Evolutionary conservation across 2,113 vertebrate genomes (phyloP), one percentile per base, ranked within the genome.

Genomic region (Carettochelys insculpta): DNA sequence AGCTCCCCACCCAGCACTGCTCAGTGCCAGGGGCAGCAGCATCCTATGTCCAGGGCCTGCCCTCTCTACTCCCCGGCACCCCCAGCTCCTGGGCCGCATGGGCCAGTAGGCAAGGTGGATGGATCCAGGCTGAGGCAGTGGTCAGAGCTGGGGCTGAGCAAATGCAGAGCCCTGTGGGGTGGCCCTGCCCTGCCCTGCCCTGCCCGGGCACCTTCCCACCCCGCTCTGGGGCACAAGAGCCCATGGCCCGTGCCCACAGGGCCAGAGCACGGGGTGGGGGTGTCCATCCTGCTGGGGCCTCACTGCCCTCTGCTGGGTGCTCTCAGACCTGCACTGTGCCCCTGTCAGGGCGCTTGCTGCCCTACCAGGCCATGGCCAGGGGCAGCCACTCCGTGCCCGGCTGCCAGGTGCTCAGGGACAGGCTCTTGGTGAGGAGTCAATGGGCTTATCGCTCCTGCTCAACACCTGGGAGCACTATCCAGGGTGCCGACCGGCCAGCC

Each of bases 71-170:
- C 85, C 29, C 86, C 77, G 79, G 58, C 22, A 89, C 38, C 48
- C 90, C 75, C 2, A 58, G 82, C 94, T 86, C 95, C 12, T 50
- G 77, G 94, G 89, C 94, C n/a, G n/a, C n/a, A n/a, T n/a, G n/a
- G n/a, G n/a, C n/a, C n/a, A n/a, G 75, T 93, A 31, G 14, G 76
- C 84, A 93, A 5, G 43, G 94, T 82, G 93, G 90, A 90, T 86
- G 97, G 80, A 92, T 34, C 14, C 94, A 94, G 94, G 91, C 94
- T 94, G 90, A 85, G 90, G 95, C 77, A 11, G 88, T 81, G 92
- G 90, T 87, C 80, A 95, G 79, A 83, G 47, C 22, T 3, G 20
- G 80, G 52, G 51, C 29, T 19, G 5, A 17, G 38, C 51, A 41
- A 52, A 80, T 73, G 78, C n/a, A n/a, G n/a, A n/a, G n/a, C n/a